Evolutionary conservation across 2,797 vertebrate genomes (phyloP).

Genomic region (Meda fulgida): DNA sequence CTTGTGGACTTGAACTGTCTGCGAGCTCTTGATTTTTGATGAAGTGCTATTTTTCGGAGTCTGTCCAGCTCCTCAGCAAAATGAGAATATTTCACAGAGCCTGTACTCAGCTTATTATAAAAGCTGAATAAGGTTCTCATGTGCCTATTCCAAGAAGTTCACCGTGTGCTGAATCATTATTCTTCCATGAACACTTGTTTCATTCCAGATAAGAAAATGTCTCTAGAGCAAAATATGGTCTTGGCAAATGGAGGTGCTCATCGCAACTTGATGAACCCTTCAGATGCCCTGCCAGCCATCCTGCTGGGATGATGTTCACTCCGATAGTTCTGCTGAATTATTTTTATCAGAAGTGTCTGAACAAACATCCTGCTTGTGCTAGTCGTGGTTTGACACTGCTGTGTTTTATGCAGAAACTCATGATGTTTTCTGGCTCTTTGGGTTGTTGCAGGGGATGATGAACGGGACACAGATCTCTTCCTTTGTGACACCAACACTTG

Average conservation of each 20-base stretch:
- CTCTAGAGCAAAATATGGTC: constrained; percentile 30
- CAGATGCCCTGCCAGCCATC: constrained; percentile 7
- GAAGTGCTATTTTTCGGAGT: constrained; percentile 18
- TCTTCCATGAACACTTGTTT: constrained; percentile 21
- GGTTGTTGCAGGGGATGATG: constrained; percentile 89
- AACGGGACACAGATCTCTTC: constrained; percentile 98
- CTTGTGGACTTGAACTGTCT: constrained; percentile 40
- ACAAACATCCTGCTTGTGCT: constrained; percentile 12
- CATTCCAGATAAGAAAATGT: constrained; percentile 17
- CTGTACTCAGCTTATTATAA: constrained; percentile 19
- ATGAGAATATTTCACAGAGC: constrained; percentile 3
- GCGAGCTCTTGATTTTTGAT: constrained; percentile 37
- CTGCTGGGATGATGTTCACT: constrained; percentile 28
- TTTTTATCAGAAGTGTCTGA: constrained; percentile 27
- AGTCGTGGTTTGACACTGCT: not conserved
- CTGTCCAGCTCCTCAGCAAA: constrained; percentile 42
- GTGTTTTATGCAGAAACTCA: constrained; percentile 7
- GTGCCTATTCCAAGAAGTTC: not conserved
- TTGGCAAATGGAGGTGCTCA: constrained; percentile 12
- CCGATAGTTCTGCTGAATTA: constrained; percentile 31
- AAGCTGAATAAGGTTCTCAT: constrained; percentile 36
- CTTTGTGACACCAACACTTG: constrained; percentile 98
- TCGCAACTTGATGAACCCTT: constrained; percentile 16
- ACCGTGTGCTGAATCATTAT: constrained; percentile 26
- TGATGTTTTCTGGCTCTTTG: constrained; percentile 64